phyloP scores from a whole-genome alignment of 2,888 invertebrate genomes.

The Amphipoea oculea region DNA sequence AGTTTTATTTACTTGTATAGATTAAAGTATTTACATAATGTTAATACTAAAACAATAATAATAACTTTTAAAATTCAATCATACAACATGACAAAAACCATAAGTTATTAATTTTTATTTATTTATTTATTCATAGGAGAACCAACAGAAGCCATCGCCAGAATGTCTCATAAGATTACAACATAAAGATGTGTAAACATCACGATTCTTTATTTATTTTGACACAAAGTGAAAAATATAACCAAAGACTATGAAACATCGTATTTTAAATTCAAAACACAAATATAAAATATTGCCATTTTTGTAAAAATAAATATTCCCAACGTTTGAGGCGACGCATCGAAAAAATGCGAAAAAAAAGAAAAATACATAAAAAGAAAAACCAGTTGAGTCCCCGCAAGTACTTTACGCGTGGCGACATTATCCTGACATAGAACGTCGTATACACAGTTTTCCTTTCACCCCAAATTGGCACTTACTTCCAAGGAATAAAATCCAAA shows the following conservation, averaged over 20 bases:
- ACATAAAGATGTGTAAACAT: constrained; percentile 15
- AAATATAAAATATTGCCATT: constrained; percentile 56
- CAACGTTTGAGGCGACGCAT: constrained; percentile 49
- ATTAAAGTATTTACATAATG: neutral
- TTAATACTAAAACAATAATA: neutral
- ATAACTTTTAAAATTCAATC: constrained; percentile 2
- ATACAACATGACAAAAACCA: neutral
- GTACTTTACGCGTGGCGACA: constrained; percentile 79
- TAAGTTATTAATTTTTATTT: no score
- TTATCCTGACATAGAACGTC: constrained; percentile 66
- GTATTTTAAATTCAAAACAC: constrained; percentile 44
- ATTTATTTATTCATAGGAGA: no score
- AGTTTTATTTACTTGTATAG: neutral
- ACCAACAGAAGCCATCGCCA: neutral
- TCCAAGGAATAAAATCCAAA: constrained; percentile 71
- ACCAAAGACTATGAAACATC: constrained; percentile 13
- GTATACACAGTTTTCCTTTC: constrained; percentile 70
- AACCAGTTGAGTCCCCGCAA: constrained; percentile 72
- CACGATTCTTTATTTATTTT: constrained; percentile 38
- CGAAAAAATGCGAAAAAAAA: constrained; percentile 62
- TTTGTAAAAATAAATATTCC: constrained; percentile 56
- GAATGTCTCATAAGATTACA: constrained; percentile 10
- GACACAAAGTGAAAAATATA: constrained; percentile 40
- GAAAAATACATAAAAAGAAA: constrained; percentile 69
- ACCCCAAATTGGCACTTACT: constrained; percentile 73